A percentile compares a stretch with the other conserved stretches of the same genome.
These are phyloP conservation scores for Caenorhabditis macrosperma DNA, from an alignment of 2,888 invertebrate species.

Conservation along the genomic window DNA sequence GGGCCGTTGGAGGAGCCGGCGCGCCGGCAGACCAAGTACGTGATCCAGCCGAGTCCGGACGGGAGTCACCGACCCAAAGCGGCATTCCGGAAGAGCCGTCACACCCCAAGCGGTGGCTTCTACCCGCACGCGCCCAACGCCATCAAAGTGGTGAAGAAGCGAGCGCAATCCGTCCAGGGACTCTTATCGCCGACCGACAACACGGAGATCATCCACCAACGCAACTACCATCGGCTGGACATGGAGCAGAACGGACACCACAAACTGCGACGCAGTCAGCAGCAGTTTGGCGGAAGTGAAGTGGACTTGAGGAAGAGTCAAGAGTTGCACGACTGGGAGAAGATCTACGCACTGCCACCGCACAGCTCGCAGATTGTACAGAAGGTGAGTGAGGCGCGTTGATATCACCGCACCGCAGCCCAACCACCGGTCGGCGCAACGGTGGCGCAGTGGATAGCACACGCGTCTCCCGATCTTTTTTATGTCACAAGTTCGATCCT, in stretches of 20 bases:
- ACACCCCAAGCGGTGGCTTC: conserved; percentile 77
- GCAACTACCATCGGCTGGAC: conserved; percentile 70
- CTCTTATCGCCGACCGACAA: conserved; percentile 53
- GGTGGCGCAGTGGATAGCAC: too few species aligned
- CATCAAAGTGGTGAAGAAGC: conserved; percentile 72
- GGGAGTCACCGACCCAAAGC: conserved; percentile 79
- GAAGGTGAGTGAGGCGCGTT: conserved; percentile 26
- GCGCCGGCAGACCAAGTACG: conserved; percentile 72
- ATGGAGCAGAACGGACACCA: conserved; percentile 43
- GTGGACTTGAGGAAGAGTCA: conserved; percentile 41
- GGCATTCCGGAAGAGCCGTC: conserved; percentile 72
- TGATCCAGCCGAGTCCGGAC: conserved; percentile 76
- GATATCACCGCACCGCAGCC: too few species aligned
- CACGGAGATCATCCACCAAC: conserved; percentile 69
- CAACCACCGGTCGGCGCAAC: too few species aligned
- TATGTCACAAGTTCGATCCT: too few species aligned
- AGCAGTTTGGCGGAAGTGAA: conserved; percentile 47
- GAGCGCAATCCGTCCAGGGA: conserved; percentile 63
- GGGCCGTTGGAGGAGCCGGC: conserved; percentile 77
- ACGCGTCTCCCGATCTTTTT: too few species aligned
- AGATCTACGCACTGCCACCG: conserved; percentile 79
- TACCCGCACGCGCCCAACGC: conserved; percentile 79
- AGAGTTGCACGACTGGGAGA: conserved; percentile 77
- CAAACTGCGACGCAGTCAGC: conserved; percentile 28
- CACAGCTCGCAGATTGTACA: conserved; percentile 78